These are phyloP conservation scores for Drosophila leonis DNA, from an alignment of 2,888 invertebrate genomes.

Conservation along the genomic window DNA sequence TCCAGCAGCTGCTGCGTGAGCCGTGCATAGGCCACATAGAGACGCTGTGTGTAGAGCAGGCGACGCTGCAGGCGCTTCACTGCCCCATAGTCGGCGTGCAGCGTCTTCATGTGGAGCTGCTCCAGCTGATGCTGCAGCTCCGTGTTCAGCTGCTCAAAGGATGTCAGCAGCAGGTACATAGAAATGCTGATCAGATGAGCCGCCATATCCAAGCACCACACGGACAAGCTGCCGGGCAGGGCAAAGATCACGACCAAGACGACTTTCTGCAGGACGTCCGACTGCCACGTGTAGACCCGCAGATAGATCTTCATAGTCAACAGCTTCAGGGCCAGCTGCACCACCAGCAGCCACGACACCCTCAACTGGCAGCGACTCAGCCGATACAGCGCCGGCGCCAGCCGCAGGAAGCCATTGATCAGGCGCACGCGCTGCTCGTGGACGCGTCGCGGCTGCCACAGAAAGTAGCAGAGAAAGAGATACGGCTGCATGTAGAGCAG, in stretches of 20 bases:
- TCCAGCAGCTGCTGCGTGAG: constrained; percentile 45
- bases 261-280: not conserved
- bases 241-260: constrained; percentile 5
- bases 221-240: constrained; percentile 46
- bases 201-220: constrained; percentile 55
- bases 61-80: constrained; percentile 33
- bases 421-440: constrained; percentile 31
- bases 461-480: constrained; percentile 50
- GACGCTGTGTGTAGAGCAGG: constrained; percentile 34
- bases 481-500: constrained; percentile 57
- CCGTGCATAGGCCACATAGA: constrained; percentile 39
- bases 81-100: constrained; percentile 36
- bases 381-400: constrained; percentile 42
- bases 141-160: constrained; percentile 48
- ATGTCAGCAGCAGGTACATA: constrained; percentile 41
- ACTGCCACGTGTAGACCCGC: not conserved
- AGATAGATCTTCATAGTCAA: constrained; percentile 38
- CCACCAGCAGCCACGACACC: constrained; percentile 53
- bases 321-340: constrained; percentile 46
- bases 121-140: constrained; percentile 32
- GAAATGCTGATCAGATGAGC: constrained; percentile 45
- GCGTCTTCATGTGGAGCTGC: constrained; percentile 29
- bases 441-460: constrained; percentile 44
- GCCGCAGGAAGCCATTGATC: constrained; percentile 45
- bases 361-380: constrained; percentile 33